Percentiles rank a stretch among this genome's conserved stretches.
Conservation (phyloP, 2,797 vertebrate species). For the Calcarius lapponicus region DNA sequence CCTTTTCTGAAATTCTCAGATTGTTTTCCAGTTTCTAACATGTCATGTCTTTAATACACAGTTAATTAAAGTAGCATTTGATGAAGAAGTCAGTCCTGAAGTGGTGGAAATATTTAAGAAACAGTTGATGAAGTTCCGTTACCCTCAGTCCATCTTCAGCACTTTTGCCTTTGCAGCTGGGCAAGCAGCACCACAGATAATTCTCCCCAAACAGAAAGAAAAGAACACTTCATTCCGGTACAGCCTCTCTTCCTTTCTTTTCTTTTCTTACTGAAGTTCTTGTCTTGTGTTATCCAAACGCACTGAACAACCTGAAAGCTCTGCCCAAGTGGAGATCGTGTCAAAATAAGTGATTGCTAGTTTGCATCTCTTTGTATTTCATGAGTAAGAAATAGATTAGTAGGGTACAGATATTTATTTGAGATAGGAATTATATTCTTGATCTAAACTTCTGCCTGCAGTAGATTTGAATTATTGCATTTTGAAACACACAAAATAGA, state of each 20-base stretch:
- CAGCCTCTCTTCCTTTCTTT: not conserved
- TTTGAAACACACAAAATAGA: not conserved
- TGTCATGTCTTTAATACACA: slow-evolving; percentile 68
- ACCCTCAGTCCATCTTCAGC: slow-evolving; percentile 95
- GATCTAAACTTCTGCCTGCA: not conserved
- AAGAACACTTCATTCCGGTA: slow-evolving; percentile 97
- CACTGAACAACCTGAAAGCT: not conserved
- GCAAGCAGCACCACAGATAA: slow-evolving; percentile 89
- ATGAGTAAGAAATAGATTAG: not conserved
- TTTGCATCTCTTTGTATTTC: not conserved
- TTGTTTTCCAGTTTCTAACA: not conserved
- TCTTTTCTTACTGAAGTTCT: not conserved
- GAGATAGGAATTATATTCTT: not conserved
- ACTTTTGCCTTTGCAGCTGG: slow-evolving; percentile 94
- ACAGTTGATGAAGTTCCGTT: slow-evolving; percentile 94
- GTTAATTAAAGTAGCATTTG: slow-evolving; percentile 98
- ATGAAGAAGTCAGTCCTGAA: slow-evolving; percentile 96
- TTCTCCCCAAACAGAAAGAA: slow-evolving; percentile 96
- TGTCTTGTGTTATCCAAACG: not conserved
- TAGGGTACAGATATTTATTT: not conserved
- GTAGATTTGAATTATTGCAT: not conserved
- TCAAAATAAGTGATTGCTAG: not conserved
- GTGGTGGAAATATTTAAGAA: slow-evolving; percentile 97
- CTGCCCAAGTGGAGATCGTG: not conserved
- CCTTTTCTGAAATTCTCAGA: not conserved